Conservation (phyloP, 2,888 invertebrate genomes). For the Meganola albula region DNA sequence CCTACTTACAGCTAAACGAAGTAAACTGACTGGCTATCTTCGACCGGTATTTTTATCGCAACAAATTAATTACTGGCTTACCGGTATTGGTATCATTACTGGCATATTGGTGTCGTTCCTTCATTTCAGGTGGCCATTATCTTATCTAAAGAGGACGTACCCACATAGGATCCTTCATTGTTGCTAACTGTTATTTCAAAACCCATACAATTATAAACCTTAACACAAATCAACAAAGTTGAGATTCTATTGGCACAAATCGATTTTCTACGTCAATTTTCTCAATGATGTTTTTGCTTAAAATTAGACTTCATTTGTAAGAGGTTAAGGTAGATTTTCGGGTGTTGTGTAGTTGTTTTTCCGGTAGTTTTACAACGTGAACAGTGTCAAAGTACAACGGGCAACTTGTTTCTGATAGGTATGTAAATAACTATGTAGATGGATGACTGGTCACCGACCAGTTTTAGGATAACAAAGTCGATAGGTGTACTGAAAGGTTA, state of each 20-base stretch:
- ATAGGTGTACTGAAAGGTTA: slow-evolving; percentile 30
- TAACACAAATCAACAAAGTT: slow-evolving; percentile 1
- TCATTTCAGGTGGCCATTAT: slow-evolving; percentile 69
- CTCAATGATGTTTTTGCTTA: slow-evolving; percentile 17
- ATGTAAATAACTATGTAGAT: slow-evolving; percentile 69
- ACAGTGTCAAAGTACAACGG: slow-evolving; percentile 61
- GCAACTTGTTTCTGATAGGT: slow-evolving; percentile 69
- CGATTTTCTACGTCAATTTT: slow-evolving; percentile 45
- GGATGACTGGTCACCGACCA: slow-evolving; percentile 71
- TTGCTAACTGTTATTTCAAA: slow-evolving; percentile 36
- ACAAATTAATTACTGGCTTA: slow-evolving; percentile 63
- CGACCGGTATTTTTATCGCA: slow-evolving; percentile 54
- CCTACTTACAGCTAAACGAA: slow-evolving; percentile 7
- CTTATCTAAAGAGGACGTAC: slow-evolving; percentile 78
- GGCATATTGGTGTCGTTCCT: slow-evolving; percentile 66
- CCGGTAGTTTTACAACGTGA: slow-evolving; percentile 62
- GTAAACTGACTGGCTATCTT: slow-evolving; percentile 31
- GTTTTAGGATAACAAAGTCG: slow-evolving; percentile 43
- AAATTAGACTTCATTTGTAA: slow-evolving; percentile 20
- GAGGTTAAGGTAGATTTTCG: slow-evolving; percentile 32
- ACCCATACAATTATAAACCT: slow-evolving; percentile 25
- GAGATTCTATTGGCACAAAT: slow-evolving; percentile 15
- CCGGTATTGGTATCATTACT: slow-evolving; percentile 61
- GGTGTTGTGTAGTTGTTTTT: slow-evolving; percentile 38
- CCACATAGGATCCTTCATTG: slow-evolving; percentile 63